Evolutionary conservation across 2,113 vertebrate genomes (phyloP).

Genomic region (Mobula birostris): DNA sequence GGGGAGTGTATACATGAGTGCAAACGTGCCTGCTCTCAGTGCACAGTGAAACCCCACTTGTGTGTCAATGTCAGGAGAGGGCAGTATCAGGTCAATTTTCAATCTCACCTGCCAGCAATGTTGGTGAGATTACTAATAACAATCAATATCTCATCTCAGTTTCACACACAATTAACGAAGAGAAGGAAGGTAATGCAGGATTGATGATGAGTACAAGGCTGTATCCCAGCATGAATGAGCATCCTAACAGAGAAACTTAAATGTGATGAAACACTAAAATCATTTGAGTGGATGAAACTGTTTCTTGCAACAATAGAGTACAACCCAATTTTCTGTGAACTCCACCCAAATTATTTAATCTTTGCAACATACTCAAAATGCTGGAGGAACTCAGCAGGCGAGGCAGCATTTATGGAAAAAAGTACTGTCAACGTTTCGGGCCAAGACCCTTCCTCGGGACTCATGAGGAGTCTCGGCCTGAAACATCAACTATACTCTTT

Average conservation of each 20-base stretch:
- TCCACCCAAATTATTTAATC: background rate
- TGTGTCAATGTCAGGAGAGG: conserved; percentile 8
- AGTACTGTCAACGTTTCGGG: too few species aligned
- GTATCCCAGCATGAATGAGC: background rate
- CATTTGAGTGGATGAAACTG: background rate
- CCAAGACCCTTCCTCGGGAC: too few species aligned
- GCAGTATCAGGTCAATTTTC: background rate
- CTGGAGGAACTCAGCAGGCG: too few species aligned
- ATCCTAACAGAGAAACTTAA: background rate
- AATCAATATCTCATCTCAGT: background rate
- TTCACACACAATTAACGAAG: background rate
- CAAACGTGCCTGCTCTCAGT: background rate
- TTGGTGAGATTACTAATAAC: background rate
- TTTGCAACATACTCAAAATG: too few species aligned
- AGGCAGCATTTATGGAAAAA: too few species aligned
- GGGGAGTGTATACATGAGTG: background rate
- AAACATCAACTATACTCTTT: too few species aligned
- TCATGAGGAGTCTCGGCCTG: too few species aligned
- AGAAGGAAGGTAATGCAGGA: background rate
- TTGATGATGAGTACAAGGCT: background rate
- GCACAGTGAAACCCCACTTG: background rate
- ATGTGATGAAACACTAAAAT: background rate
- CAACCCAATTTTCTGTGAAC: background rate
- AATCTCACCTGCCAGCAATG: background rate
- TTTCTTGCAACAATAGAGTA: background rate